Evolutionary conservation across 2,797 vertebrate genomes (phyloP).

Genomic region (Sebastolobus alascanus): DNA sequence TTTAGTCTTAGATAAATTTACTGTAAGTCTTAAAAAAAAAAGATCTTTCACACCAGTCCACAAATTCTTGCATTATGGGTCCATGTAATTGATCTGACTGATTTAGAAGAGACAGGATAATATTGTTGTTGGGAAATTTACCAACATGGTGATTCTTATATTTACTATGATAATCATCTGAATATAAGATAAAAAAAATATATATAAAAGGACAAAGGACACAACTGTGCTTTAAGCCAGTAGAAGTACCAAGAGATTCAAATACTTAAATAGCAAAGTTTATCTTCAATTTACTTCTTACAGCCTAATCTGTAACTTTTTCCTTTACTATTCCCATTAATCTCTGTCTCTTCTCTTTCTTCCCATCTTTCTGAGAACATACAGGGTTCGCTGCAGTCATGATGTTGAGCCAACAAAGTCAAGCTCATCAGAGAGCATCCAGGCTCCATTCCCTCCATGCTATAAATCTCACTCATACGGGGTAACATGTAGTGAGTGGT

Average conservation of each 20-base stretch:
- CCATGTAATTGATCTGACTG: not conserved
- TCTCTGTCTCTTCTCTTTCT: slow-evolving; percentile 4
- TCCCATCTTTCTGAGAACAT: slow-evolving; percentile 25
- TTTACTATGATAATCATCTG: not conserved
- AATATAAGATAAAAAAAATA: not conserved
- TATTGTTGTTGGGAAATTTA: not conserved
- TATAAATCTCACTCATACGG: slow-evolving; percentile 73
- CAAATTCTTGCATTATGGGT: not conserved
- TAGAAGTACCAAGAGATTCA: not conserved
- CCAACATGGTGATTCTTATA: not conserved
- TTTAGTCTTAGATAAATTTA: not conserved
- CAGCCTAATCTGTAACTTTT: slow-evolving; percentile 1
- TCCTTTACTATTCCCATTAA: not conserved
- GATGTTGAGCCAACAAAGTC: slow-evolving; percentile 71
- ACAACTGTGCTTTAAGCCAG: not conserved
- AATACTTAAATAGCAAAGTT: not conserved
- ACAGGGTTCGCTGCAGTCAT: slow-evolving; percentile 45
- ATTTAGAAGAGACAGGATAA: not conserved
- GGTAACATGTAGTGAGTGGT: slow-evolving; percentile 21
- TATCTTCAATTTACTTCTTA: not conserved
- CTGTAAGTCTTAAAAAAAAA: not conserved
- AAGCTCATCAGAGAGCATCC: slow-evolving; percentile 63
- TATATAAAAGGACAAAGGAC: not conserved
- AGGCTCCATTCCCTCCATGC: slow-evolving; percentile 49
- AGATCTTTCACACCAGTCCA: not conserved